Percentiles rank a stretch among this genome's conserved stretches.
Evolutionary conservation across 2,113 vertebrate genomes (phyloP).

Genomic region (Poeciliopsis occidentalis): DNA sequence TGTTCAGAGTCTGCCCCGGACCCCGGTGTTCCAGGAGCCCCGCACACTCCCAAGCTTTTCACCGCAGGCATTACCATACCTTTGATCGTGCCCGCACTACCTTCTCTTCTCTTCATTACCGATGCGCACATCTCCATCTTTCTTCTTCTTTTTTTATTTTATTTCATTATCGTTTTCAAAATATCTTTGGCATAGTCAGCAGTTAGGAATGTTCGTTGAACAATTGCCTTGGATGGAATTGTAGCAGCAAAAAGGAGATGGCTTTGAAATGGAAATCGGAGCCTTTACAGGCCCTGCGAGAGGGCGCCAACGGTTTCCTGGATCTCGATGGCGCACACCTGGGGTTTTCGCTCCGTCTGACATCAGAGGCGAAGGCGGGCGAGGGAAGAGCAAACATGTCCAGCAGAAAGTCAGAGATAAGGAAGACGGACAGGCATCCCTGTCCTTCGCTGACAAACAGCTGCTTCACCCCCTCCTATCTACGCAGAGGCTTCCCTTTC

Average conservation of each 20-base stretch:
- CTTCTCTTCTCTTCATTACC: slow-evolving; percentile 69
- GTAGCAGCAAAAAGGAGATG: slow-evolving; percentile 65
- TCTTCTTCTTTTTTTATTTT: not conserved
- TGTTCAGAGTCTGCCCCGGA: slow-evolving; percentile 17
- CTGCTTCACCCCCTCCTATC: slow-evolving; percentile 54
- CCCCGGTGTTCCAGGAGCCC: slow-evolving; percentile 58
- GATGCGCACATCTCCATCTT: slow-evolving; percentile 64
- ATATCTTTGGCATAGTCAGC: slow-evolving; percentile 79
- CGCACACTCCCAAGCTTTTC: slow-evolving; percentile 60
- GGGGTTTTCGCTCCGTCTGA: slow-evolving; percentile 64
- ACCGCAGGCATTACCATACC: slow-evolving; percentile 75
- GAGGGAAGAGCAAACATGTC: slow-evolving; percentile 52
- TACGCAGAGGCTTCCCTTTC: slow-evolving; percentile 45
- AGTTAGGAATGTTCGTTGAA: slow-evolving; percentile 79
- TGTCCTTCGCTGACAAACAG: slow-evolving; percentile 65
- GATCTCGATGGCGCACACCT: slow-evolving; percentile 60
- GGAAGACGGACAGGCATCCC: slow-evolving; percentile 47
- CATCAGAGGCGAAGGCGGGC: slow-evolving; percentile 61
- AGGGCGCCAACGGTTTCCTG: slow-evolving; percentile 47
- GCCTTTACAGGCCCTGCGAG: slow-evolving; percentile 43
- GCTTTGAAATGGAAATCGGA: slow-evolving; percentile 83
- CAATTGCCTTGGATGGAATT: slow-evolving; percentile 79
- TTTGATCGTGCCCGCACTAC: slow-evolving; percentile 73
- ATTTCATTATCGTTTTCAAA: slow-evolving; percentile 34
- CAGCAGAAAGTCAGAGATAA: slow-evolving; percentile 50